Evolutionary conservation across 2,113 vertebrate species (phyloP).

Genomic region (Numenius arquata): DNA sequence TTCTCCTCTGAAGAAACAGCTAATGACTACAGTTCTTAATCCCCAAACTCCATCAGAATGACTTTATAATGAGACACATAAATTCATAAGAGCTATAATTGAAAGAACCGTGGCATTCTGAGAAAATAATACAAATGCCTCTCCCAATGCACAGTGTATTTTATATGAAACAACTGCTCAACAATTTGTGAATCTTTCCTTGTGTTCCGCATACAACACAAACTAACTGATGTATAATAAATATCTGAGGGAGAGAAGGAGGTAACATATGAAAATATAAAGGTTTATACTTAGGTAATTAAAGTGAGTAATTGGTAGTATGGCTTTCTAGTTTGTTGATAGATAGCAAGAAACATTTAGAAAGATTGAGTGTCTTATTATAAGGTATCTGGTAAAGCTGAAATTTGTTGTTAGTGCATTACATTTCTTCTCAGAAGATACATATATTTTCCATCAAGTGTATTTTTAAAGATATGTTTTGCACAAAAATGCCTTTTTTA

Average conservation of each 20-base stretch:
- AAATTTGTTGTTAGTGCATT: neutral
- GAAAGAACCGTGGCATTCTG: constrained; percentile 31
- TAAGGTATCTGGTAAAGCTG: neutral
- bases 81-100: constrained; percentile 38
- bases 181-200: constrained; percentile 6
- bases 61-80: constrained; percentile 44
- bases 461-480: neutral
- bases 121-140: constrained; percentile 23
- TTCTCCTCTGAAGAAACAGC: constrained; percentile 46
- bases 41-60: constrained; percentile 23
- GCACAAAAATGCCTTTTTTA: neutral
- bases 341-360: neutral
- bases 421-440: neutral
- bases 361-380: neutral
- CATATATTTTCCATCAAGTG: neutral
- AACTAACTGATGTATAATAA: neutral
- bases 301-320: neutral
- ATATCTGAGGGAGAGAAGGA: neutral
- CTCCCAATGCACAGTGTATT: neutral
- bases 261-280: neutral
- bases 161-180: neutral
- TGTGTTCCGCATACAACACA: neutral
- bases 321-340: neutral
- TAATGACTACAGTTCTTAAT: constrained; percentile 53
- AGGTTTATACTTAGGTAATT: neutral